Evolutionary conservation across 2,888 invertebrate genomes (phyloP), one percentile per base, ranked within the genome.

Genomic region (Alentia gelatinosa): DNA sequence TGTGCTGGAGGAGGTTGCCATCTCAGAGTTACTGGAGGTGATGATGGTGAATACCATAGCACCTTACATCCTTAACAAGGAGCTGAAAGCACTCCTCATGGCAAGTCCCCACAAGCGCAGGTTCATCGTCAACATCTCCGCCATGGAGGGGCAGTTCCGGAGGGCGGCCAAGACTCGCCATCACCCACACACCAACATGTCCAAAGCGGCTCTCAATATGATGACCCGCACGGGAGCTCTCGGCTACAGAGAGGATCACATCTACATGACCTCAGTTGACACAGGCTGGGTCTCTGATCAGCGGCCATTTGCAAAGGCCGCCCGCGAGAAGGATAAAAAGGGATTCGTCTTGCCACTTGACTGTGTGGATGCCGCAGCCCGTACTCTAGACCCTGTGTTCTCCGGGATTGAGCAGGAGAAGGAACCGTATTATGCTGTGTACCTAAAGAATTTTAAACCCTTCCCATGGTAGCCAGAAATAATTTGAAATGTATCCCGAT

Each of bases 101-200:
- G 19, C n/a, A 9, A 86, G 91, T 30, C 90, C 86, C 7, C 37
- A 68, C 33, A 37, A 47, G n/a, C 23, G 90, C 19, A 39, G 83
- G 74, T 91, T 90, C 56, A 90, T 91, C 23, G 91, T 91, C 37
- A 91, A 91, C 33, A 90, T 91, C 12, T 90, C 91, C 4, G 91
- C 91, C 37, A 91, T 91, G 91, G 91, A 91, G 47, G 91, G 91
- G 3, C 91, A 91, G 90, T 91, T 91, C 56, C 33, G 79, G 56
- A 26, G 91, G n/a, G 30, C 23, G 7, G 3, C 33, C 42, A 91
- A 91, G 47, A 90, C 90, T 0, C 68, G 56, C 68, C 90, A 88
- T 50, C 91, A 91, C 79, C 91, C 91, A 9, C 91, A 91, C 89
- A 91, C 91, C 19, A 91, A 91, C 75, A 91, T 91, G 91, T 90